Evolutionary conservation across 2,888 invertebrate species (phyloP).

Genomic region (Himalopsyche japonica): DNA sequence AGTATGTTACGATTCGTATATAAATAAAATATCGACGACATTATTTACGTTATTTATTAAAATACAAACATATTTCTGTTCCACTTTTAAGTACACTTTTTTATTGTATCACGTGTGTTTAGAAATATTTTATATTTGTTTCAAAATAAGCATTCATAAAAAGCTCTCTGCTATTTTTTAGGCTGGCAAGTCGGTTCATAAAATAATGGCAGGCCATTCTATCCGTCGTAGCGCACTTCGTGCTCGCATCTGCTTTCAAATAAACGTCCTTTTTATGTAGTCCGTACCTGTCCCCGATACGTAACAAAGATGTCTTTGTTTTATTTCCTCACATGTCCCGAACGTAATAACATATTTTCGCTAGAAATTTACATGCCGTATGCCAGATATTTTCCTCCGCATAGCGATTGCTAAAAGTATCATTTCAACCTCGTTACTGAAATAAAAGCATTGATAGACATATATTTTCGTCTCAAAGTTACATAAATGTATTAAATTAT

Average conservation of each 20-base stretch:
- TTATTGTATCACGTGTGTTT: too few species aligned
- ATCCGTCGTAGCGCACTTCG: neutral
- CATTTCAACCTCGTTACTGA: slow-evolving; percentile 8
- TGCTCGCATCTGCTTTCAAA: neutral
- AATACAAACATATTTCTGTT: too few species aligned
- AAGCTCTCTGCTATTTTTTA: neutral
- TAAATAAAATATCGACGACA: too few species aligned
- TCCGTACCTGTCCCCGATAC: neutral
- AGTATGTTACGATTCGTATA: too few species aligned
- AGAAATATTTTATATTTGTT: too few species aligned
- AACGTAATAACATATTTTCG: slow-evolving; percentile 2
- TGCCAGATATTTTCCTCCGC: neutral
- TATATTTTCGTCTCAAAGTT: neutral
- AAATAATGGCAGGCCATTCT: neutral
- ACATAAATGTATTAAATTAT: neutral
- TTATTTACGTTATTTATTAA: too few species aligned
- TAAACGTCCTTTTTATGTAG: neutral
- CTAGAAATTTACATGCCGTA: neutral
- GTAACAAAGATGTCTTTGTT: neutral
- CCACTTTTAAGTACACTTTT: too few species aligned
- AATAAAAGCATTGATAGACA: neutral
- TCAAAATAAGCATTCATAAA: neutral
- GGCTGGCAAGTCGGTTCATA: neutral
- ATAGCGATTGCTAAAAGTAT: neutral
- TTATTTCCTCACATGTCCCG: neutral